Evolutionary conservation across 2,797 vertebrate species (phyloP), one percentile per base, ranked within the genome.

Genomic region (Rhynchotus rufescens): DNA sequence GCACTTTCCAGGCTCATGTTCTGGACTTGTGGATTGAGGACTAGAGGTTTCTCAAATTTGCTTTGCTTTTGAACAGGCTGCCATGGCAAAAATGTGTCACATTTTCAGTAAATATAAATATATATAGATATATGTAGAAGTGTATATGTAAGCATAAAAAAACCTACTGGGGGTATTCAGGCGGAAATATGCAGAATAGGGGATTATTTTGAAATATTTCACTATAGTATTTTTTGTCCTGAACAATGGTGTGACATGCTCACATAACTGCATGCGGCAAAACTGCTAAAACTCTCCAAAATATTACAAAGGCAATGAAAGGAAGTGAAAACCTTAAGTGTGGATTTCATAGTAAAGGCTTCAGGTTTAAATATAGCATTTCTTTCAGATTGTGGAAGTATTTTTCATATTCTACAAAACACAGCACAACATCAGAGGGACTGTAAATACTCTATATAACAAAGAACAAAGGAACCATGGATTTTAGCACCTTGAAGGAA

Each of bases 401-500:
- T 30, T 44, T 20, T 88, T 84, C 26, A 19, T 40, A 62, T 45
- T 49, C 56, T 34, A 67, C 42, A 71, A 93, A 92, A 45, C 16
- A 44, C 2, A 5, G 25, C 32, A 61, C 22, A 47, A 20, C n/a
- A 40, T 34, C 16, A 59, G 9, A 65, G 12, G 36, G 21, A 36
- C 45, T 78, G 49, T 40, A 66, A 88, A 20, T 51, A 34, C 26
- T 62, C 30, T 28, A 51, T 34, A 73, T 5, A 49, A 26, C 79
- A 57, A 84, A 13, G 45, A 82, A 86, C 57, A 86, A 84, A 88
- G 49, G 25, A 8, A 76, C 84, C 40, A 51, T 7, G 65, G 49
- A 84, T 44, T 34, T 75, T 60, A 90, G 69, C 75, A 86, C 59
- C 73, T 65, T 52, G 62, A 87, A 80, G 66, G 62, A 89, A 87